These are phyloP conservation scores for Crypturellus undulatus DNA, from an alignment of 2,113 vertebrate genomes.

Conservation along the genomic window DNA sequence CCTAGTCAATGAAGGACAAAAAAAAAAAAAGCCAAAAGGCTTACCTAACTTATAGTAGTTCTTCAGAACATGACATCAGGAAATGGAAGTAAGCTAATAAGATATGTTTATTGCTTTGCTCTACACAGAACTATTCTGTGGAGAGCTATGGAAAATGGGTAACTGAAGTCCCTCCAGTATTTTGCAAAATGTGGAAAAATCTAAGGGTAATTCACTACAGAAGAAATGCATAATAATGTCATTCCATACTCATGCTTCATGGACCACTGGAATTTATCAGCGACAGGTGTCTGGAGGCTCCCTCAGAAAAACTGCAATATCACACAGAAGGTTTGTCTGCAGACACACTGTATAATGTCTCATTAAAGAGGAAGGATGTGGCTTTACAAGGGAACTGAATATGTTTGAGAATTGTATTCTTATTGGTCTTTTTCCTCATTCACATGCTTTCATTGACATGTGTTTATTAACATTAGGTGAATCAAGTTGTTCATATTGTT, in stretches of 20 bases:
- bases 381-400: neutral
- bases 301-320: neutral
- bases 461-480: neutral
- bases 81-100: neutral
- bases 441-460: neutral
- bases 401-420: neutral
- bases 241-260: neutral
- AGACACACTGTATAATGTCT: neutral
- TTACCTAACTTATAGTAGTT: neutral
- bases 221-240: neutral
- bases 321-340: neutral
- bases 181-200: neutral
- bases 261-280: neutral
- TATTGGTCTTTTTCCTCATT: neutral
- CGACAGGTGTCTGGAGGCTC: neutral
- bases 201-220: neutral
- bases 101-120: neutral
- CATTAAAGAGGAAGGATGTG: neutral
- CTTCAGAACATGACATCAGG: neutral
- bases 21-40: fast-evolving
- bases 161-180: neutral
- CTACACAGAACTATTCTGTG: neutral
- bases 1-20: neutral
- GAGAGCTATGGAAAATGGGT: neutral
- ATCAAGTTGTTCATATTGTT: neutral